Evolutionary conservation across 2,797 vertebrate genomes (phyloP).

Genomic region (Danio jaintianensis): DNA sequence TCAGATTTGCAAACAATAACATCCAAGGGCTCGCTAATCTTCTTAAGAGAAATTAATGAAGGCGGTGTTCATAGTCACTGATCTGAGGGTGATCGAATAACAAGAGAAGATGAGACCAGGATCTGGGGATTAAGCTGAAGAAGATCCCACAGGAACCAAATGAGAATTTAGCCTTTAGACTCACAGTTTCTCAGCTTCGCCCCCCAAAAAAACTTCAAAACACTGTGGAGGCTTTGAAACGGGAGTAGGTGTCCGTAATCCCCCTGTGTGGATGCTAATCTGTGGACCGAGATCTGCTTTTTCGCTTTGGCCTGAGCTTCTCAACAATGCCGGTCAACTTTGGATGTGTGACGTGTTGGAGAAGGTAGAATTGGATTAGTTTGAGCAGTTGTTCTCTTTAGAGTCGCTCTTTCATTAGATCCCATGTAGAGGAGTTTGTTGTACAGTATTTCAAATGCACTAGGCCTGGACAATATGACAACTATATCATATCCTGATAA

Average conservation of each 20-base stretch:
- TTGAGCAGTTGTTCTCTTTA: slow-evolving; percentile 9
- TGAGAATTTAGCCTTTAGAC: slow-evolving; percentile 70
- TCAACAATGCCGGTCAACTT: slow-evolving; percentile 54
- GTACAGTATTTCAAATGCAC: slow-evolving; percentile 47
- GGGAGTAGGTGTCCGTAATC: slow-evolving; percentile 70
- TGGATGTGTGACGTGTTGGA: slow-evolving; percentile 50
- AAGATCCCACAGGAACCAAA: slow-evolving; percentile 74
- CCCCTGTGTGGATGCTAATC: slow-evolving; percentile 76
- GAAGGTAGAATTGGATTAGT: slow-evolving; percentile 19
- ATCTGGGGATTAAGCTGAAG: slow-evolving; percentile 75
- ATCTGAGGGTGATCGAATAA: slow-evolving; percentile 79
- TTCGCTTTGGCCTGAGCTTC: slow-evolving; percentile 40
- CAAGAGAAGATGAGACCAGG: slow-evolving; percentile 68
- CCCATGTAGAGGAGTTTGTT: slow-evolving; percentile 19
- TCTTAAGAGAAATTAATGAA: slow-evolving; percentile 87
- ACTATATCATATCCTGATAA: too few species aligned
- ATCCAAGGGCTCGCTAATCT: slow-evolving; percentile 86
- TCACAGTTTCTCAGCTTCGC: slow-evolving; percentile 61
- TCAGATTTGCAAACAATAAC: slow-evolving; percentile 86
- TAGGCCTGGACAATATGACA: background rate
- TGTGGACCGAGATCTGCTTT: slow-evolving; percentile 63
- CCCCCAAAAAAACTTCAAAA: slow-evolving; percentile 70
- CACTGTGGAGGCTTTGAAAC: slow-evolving; percentile 65
- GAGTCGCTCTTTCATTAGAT: slow-evolving; percentile 24
- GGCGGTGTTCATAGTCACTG: slow-evolving; percentile 71